These are phyloP conservation scores for Apamea monoglypha DNA, from an alignment of 2,888 invertebrate species.

Conservation along the genomic window DNA sequence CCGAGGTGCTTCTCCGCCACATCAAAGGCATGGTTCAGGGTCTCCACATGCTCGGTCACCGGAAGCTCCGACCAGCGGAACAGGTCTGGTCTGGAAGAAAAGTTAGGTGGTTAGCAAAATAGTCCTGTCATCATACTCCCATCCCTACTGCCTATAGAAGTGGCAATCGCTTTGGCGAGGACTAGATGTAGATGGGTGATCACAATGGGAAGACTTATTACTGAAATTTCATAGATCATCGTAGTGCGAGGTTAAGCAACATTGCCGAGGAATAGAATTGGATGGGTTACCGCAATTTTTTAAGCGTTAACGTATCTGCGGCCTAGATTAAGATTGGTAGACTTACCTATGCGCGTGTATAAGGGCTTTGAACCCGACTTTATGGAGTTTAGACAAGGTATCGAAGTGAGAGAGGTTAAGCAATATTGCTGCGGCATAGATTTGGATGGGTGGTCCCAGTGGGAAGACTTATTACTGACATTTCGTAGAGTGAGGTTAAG, in stretches of 20 bases:
- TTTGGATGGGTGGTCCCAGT: no score
- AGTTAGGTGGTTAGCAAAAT: neutral
- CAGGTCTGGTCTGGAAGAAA: constrained; percentile 94
- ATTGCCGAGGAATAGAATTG: no score
- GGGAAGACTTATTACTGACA: no score
- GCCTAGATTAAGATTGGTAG: neutral
- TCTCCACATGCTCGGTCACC: constrained; percentile 96
- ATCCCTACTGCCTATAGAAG: no score
- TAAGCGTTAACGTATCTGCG: neutral
- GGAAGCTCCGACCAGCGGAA: constrained; percentile 96
- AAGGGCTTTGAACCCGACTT: constrained; percentile 97
- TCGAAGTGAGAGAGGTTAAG: no score
- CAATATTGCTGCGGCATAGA: no score
- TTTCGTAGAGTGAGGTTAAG: neutral
- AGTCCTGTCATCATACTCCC: no score
- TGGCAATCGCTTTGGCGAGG: no score
- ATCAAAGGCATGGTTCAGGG: constrained; percentile 99
- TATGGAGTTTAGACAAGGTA: no score
- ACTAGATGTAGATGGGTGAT: neutral
- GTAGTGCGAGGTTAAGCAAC: no score
- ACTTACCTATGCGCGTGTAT: constrained; percentile 96
- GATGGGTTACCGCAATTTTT: no score
- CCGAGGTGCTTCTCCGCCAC: constrained; percentile 98
- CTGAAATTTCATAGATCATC: neutral
- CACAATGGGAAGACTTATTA: neutral